phyloP scores from a whole-genome alignment of 1,140 invertebrate species.

The Pogonus chalceus region DNA sequence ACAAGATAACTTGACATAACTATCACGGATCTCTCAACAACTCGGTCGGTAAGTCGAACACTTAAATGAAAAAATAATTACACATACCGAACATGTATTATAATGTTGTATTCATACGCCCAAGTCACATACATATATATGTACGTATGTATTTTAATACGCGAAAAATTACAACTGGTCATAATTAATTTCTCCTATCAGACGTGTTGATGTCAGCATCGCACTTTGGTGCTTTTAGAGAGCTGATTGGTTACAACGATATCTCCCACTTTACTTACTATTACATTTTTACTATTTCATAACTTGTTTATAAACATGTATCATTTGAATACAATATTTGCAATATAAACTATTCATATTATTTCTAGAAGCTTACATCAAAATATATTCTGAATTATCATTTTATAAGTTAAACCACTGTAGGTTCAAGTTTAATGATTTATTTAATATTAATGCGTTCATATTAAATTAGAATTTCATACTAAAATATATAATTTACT shows the following conservation, averaged over 20 bases:
- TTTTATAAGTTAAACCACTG: no score
- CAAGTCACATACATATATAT: background rate
- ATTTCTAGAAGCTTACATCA: no score
- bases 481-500: no score
- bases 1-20: background rate
- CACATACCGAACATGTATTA: background rate
- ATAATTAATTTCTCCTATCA: slow-evolving; percentile 6
- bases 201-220: background rate
- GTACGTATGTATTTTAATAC: background rate
- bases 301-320: background rate
- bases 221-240: background rate
- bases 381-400: no score
- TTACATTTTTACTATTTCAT: background rate
- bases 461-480: no score
- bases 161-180: background rate
- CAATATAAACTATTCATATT: no score
- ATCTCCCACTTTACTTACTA: background rate
- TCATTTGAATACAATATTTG: no score
- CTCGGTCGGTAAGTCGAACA: background rate
- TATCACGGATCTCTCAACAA: background rate
- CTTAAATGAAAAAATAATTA: slow-evolving; percentile 1
- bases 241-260: background rate
- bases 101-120: background rate
- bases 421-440: no score
- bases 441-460: no score